phyloP scores from a whole-genome alignment of 2,888 invertebrate species.

The Achlya flavicornis region DNA sequence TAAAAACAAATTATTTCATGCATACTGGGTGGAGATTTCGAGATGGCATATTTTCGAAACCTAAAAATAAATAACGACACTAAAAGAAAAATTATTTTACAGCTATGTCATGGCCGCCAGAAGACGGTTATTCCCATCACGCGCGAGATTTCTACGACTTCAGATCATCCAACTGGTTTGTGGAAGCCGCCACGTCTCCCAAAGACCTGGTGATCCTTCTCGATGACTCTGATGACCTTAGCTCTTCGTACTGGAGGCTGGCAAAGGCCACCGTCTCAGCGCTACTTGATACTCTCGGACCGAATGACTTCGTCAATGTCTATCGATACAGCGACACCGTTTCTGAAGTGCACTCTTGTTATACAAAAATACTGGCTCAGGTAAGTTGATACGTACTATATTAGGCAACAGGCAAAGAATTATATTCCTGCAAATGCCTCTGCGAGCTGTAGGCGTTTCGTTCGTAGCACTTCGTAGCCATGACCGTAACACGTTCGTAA shows the following conservation, averaged over 20 bases:
- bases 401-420: too few species aligned
- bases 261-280: conserved; percentile 94
- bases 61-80: too few species aligned
- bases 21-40: too few species aligned
- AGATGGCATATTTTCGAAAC: too few species aligned
- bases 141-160: conserved; percentile 96
- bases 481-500: not conserved
- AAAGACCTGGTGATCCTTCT: conserved; percentile 98
- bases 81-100: conserved; percentile 20
- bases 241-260: conserved; percentile 91
- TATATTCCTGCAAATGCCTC: not conserved
- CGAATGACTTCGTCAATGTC: conserved; percentile 98
- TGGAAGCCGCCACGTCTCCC: conserved; percentile 97
- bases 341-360: conserved; percentile 94
- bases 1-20: too few species aligned
- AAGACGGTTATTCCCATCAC: conserved; percentile 90
- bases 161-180: conserved; percentile 97
- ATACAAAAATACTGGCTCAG: conserved; percentile 94
- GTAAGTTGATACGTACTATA: conserved; percentile 66
- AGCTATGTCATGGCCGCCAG: conserved; percentile 94
- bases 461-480: not conserved
- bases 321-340: conserved; percentile 94
- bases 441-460: not conserved
- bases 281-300: conserved; percentile 96
- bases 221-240: conserved; percentile 95